Base-by-base conservation (phyloP, 2,113 vertebrate species). In the Cervus canadensis region DNA sequence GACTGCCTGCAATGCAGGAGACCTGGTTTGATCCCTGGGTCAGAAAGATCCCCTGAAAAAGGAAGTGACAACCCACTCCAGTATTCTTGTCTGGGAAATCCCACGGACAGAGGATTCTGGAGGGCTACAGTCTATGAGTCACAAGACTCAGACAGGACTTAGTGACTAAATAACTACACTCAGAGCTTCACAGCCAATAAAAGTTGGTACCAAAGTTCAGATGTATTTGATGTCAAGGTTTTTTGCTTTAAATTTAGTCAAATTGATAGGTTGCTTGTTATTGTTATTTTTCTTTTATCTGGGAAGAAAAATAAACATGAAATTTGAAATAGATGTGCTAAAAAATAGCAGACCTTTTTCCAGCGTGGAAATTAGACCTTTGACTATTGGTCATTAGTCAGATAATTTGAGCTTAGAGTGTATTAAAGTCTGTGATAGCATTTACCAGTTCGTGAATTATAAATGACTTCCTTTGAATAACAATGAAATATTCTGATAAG, bases 391-490 rank as follows among this genome's bases (percentile, higher is more conserved):
- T 95, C 60, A 78, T 89, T 79, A 89, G 23, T 74, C 21, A 8
- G 21, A 95, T 33, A 97, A 88, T 81, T 81, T 88, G 85, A 85
- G 30, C 13, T 78, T 25, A 78, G 57, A 79, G 11, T 74, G 17
- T 62, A 48, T 93, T 60, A 94, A 95, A 57, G 82, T 84, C 30
- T 92, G 17, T 48, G 56, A 23, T 12, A 82, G 57, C 12, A 48
- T 86, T 91, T 64, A 87, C n/a, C 54, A 92, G 7, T 50, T 52
- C 60, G 36, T 17, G 7, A 89, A 85, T 26, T 93, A 3, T 45
- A 91, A 93, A 93, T 71, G 19, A 25, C n/a, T 57, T 84, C 23
- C 67, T 94, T 79, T 91, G 83, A 90, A 87, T 87, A 95, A 64
- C n/a, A 91, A 25, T 48, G 19, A 88, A 79, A 84, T 71, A 19